Base-by-base conservation (phyloP, 2,888 invertebrate genomes). In the Schrankia costaestrigalis region DNA sequence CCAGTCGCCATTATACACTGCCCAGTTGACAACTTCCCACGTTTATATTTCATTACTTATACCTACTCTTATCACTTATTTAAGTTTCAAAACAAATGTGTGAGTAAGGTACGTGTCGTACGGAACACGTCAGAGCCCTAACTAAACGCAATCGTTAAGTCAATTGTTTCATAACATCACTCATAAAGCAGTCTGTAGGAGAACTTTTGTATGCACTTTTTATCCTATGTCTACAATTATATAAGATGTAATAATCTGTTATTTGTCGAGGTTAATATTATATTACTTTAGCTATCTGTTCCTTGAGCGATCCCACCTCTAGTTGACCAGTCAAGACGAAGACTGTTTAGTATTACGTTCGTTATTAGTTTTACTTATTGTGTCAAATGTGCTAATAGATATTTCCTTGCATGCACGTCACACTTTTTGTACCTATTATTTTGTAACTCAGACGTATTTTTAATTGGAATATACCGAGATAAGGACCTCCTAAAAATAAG, bases 301-400 rank as follows among this genome's bases (percentile, higher is more conserved):
- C 78, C 74, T 78, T 70, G 63, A 67, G 69, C 61, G 55, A 78
- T 77, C 85, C 85, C 85, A 83, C 86, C 84, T 81, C 71, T 65
- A 75, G 76, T 76, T 74, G 72, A 76, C 75, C 86, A 86, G 86
- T 85, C 86, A 81, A 57, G 56, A 60, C 63, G 61, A 87, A 87
- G 86, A 87, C 86, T 87, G 86, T 73, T 78, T 81, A 80, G 78
- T 50, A 52, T 81, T 81, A 84, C 57, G 63, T 83, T 83, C 79
- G 72, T 78, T 80, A 66, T 76, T 81, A 79, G 67, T 59, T 78
- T 81, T 78, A 78, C 69, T 76, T 73, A 61, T 66, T 68, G 69
- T 70, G 62, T 73, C 66, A 60, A 58, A 69, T 69, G 67, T 71
- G 63, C 64, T 70, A 61, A 66, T 67, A 59, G 59, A 65, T 65